Conservation (phyloP, 2,888 invertebrate species). For the Malacosoma neustria region DNA sequence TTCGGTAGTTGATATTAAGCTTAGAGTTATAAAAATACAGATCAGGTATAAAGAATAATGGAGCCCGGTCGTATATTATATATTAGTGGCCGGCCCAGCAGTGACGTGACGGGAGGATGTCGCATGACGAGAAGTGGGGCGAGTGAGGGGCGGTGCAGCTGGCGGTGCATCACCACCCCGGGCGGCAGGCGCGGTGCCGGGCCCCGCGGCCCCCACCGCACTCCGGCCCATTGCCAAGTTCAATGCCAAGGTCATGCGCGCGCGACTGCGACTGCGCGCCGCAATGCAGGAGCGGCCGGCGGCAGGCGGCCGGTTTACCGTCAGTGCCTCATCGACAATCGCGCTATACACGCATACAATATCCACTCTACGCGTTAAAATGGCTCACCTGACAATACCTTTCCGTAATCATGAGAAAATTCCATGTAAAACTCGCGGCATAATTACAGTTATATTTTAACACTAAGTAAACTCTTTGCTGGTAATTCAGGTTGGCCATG, state of each 20-base stretch:
- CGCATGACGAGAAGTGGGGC: conserved; percentile 53
- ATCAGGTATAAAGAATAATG: too few species aligned
- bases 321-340: conserved; percentile 62
- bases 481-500: conserved; percentile 29
- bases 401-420: conserved; percentile 20
- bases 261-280: conserved; percentile 78
- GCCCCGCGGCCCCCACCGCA: conserved; percentile 24
- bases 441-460: too few species aligned
- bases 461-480: too few species aligned
- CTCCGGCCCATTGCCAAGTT: conserved; percentile 81
- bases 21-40: too few species aligned
- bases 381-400: conserved; percentile 33
- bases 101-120: conserved; percentile 41
- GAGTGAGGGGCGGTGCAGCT: conserved; percentile 64
- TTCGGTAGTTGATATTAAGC: too few species aligned
- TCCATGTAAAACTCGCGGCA: too few species aligned
- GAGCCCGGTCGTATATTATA: conserved; percentile 15
- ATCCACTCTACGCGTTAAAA: conserved; percentile 24
- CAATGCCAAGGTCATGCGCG: conserved; percentile 87
- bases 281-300: conserved; percentile 78
- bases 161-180: conserved; percentile 56
- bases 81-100: conserved; percentile 23
- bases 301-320: conserved; percentile 45
- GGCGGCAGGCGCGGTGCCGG: conserved; percentile 9
- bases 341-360: conserved; percentile 42